Percentiles rank a stretch among this genome's conserved stretches.
phyloP scores from a whole-genome alignment of 2,888 invertebrate species.

The Tetragnatha montana region DNA sequence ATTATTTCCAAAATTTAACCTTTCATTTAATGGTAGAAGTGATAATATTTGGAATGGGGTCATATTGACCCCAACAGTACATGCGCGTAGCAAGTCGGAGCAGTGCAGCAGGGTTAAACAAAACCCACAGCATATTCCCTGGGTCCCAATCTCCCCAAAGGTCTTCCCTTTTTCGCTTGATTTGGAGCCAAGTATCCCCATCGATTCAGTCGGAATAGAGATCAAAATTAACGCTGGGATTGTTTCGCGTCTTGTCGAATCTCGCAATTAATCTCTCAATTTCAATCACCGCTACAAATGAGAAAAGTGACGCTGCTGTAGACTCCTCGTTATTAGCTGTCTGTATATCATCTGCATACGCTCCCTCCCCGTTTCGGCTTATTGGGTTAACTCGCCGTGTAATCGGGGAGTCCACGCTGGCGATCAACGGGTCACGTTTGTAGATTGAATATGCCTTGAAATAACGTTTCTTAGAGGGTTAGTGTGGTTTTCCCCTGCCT shows the following conservation, averaged over 20 bases:
- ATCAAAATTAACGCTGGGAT: constrained; percentile 9
- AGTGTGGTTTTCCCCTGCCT: neutral
- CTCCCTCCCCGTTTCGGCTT: neutral
- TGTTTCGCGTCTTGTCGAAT: constrained; percentile 21
- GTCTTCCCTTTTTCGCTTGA: too few relatives aligned
- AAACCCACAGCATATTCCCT: too few relatives aligned
- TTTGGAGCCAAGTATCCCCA: neutral
- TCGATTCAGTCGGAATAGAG: neutral
- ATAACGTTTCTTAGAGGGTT: neutral
- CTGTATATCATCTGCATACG: constrained; percentile 31
- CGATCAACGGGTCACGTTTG: neutral
- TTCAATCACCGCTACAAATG: constrained; percentile 32
- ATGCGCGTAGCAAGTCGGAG: too few relatives aligned
- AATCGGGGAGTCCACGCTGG: neutral
- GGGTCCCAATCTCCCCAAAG: too few relatives aligned
- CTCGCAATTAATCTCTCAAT: constrained; percentile 36
- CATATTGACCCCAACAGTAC: too few relatives aligned
- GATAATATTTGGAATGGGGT: too few relatives aligned
- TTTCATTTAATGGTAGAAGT: too few relatives aligned
- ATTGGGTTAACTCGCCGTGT: constrained; percentile 11
- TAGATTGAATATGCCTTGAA: neutral
- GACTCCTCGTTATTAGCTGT: constrained; percentile 25
- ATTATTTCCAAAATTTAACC: too few relatives aligned
- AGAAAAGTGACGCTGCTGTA: constrained; percentile 28
- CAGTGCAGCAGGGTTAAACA: too few relatives aligned